Evolutionary conservation across 2,888 invertebrate genomes (phyloP).

Genomic region (Erebia aethiops): DNA sequence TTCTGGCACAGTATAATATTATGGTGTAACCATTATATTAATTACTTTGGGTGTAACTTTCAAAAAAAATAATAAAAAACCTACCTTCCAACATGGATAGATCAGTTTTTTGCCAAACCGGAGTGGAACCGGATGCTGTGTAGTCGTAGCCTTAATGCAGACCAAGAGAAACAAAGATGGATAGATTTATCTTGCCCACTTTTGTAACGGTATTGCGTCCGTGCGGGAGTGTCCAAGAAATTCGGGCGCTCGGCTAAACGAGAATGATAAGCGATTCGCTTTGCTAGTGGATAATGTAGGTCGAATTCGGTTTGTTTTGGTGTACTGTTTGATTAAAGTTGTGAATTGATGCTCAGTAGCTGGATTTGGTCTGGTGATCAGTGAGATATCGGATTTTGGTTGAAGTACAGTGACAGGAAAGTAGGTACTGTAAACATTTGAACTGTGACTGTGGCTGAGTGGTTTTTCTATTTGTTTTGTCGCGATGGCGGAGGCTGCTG

Average conservation of each 20-base stretch:
- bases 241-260: slow-evolving; percentile 62
- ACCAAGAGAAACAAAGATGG: slow-evolving; percentile 41
- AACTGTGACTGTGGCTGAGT: slow-evolving; percentile 56
- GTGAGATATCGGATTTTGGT: slow-evolving; percentile 56
- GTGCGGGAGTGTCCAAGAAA: slow-evolving; percentile 77
- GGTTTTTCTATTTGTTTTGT: slow-evolving; percentile 58
- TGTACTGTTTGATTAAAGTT: slow-evolving; percentile 54
- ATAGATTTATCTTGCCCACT: slow-evolving; percentile 59
- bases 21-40: too few species aligned
- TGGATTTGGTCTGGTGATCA: slow-evolving; percentile 50
- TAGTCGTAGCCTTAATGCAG: slow-evolving; percentile 33
- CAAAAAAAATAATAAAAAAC: too few species aligned
- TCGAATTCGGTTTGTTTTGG: slow-evolving; percentile 74
- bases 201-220: slow-evolving; percentile 78
- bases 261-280: slow-evolving; percentile 77
- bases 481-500: slow-evolving; percentile 89
- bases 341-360: slow-evolving; percentile 53
- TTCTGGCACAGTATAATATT: too few species aligned
- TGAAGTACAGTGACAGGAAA: slow-evolving; percentile 48
- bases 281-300: slow-evolving; percentile 77
- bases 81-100: too few species aligned
- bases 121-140: background rate
- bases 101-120: background rate
- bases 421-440: slow-evolving; percentile 58
- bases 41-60: too few species aligned